These are phyloP conservation scores for Elmis aenea DNA, from an alignment of 2,888 invertebrate genomes.

Conservation along the genomic window DNA sequence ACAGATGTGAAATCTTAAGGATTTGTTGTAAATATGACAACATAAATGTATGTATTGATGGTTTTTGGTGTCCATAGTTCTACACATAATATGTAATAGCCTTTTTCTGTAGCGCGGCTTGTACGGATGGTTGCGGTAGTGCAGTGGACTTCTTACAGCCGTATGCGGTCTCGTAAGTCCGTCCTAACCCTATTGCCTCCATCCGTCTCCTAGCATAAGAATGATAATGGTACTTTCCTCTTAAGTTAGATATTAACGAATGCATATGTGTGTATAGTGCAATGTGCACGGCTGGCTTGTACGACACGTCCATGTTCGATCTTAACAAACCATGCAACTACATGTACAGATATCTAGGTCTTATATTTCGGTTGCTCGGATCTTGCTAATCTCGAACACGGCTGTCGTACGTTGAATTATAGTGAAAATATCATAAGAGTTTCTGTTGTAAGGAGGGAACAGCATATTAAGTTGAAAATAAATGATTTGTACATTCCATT, in stretches of 20 bases:
- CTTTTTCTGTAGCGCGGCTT: conserved; percentile 27
- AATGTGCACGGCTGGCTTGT: conserved; percentile 11
- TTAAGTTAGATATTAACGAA: conserved; percentile 12
- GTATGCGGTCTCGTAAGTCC: too few relatives aligned
- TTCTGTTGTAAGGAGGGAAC: conserved; percentile 54
- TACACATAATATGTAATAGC: conserved; percentile 28
- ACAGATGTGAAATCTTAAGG: neutral
- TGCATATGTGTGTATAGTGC: conserved; percentile 10
- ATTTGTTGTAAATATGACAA: conserved; percentile 40
- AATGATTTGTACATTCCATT: conserved; percentile 79
- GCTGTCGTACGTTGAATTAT: conserved; percentile 8
- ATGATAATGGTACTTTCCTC: conserved; percentile 12
- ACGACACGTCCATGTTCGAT: conserved; percentile 2
- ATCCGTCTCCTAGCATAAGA: conserved; percentile 12
- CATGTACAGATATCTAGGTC: conserved; percentile 13
- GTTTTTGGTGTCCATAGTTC: conserved; percentile 27
- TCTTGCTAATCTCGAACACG: too few relatives aligned
- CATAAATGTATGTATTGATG: conserved; percentile 35
- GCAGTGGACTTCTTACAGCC: conserved; percentile 5
- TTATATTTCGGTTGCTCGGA: too few relatives aligned
- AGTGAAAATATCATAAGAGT: conserved; percentile 18
- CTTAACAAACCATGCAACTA: conserved; percentile 4
- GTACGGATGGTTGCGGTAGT: conserved; percentile 16
- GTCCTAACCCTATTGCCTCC: conserved; percentile 9
- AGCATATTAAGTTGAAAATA: conserved; percentile 55